phyloP scores from a whole-genome alignment of 2,888 invertebrate species.

The Erebia aethiops region DNA sequence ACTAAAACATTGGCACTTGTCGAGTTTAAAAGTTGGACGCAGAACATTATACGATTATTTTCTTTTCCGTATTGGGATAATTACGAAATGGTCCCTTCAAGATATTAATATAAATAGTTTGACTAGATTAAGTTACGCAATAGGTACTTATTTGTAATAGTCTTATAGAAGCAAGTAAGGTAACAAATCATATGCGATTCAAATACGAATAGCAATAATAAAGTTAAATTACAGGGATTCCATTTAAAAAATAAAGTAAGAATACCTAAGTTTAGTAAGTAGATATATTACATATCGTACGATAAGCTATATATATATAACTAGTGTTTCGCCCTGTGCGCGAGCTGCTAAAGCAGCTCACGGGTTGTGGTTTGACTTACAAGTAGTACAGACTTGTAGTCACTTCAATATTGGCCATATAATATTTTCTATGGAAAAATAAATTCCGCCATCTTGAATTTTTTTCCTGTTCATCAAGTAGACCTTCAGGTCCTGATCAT shows the following conservation, averaged over 20 bases:
- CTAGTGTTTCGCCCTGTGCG: too few species aligned
- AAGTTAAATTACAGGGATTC: not conserved
- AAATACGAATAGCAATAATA: conserved; percentile 26
- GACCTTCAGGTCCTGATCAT: too few species aligned
- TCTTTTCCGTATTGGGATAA: conserved; percentile 39
- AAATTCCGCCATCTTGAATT: too few species aligned
- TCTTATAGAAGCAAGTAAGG: conserved; percentile 50
- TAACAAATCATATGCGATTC: conserved; percentile 30
- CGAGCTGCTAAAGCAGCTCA: too few species aligned
- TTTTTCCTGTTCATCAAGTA: too few species aligned
- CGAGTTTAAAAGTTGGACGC: too few species aligned
- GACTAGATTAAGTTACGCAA: conserved; percentile 61
- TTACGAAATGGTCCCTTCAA: conserved; percentile 37
- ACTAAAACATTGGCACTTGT: conserved; percentile 6
- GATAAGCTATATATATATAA: conserved; percentile 3
- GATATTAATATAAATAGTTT: conserved; percentile 46
- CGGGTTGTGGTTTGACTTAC: too few species aligned
- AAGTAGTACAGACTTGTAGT: too few species aligned
- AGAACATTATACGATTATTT: not conserved
- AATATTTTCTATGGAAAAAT: too few species aligned
- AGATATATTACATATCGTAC: not conserved
- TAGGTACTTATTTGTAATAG: conserved; percentile 42
- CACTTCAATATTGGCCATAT: too few species aligned
- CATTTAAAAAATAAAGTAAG: not conserved
- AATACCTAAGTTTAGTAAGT: not conserved